Evolutionary conservation across 2,113 vertebrate species (phyloP).

Genomic region (Tragelaphus imberbis): DNA sequence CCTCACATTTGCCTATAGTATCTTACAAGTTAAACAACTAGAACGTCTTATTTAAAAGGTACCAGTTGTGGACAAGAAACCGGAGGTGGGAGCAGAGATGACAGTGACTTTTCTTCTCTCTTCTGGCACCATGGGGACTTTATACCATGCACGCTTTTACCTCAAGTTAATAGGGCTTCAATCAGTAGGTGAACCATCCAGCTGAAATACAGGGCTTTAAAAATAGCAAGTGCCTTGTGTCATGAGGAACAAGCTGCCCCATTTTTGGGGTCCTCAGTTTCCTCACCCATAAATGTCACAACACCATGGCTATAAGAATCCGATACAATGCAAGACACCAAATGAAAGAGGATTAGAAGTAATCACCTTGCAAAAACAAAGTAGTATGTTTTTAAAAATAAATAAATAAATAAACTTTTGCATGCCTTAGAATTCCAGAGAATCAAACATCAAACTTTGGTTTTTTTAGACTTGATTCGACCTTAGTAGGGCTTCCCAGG

Average conservation of each 20-base stretch:
- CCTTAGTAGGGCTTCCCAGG: background rate
- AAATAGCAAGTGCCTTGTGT: accelerated
- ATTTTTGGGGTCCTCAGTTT: background rate
- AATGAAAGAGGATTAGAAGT: background rate
- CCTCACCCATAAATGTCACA: background rate
- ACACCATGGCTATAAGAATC: background rate
- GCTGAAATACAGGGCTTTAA: background rate
- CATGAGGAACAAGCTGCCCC: background rate
- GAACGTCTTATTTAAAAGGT: background rate
- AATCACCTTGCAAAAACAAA: background rate
- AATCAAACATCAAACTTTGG: background rate
- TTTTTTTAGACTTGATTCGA: background rate
- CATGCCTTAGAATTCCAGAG: background rate
- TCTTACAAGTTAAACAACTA: background rate
- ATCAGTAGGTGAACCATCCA: accelerated
- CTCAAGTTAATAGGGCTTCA: accelerated
- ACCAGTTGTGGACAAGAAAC: background rate
- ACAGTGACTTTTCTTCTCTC: accelerated
- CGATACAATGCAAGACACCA: too few relatives aligned
- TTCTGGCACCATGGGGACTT: accelerated
- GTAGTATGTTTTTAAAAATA: accelerated
- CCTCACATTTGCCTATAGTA: background rate
- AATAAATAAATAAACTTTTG: background rate
- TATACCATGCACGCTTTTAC: accelerated
- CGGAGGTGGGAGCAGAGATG: background rate